These are phyloP conservation scores for Toxotes lorentzi DNA, from an alignment of 2,797 vertebrate genomes.

Conservation along the genomic window DNA sequence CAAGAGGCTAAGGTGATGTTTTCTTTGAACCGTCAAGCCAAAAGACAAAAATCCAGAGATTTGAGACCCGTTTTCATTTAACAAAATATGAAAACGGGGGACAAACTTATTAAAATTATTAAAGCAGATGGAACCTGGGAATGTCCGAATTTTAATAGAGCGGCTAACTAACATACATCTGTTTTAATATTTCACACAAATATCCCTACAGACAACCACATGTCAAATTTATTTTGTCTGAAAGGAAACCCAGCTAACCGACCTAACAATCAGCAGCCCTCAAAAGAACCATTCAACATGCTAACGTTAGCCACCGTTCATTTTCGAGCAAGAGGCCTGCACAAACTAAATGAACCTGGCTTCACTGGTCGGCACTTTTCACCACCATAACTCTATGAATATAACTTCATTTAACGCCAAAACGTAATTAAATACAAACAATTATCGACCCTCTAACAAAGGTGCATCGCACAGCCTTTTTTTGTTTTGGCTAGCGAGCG, in stretches of 20 bases:
- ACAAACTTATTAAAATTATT: no score
- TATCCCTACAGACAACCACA: fast-evolving
- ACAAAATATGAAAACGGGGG: neutral
- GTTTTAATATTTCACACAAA: neutral
- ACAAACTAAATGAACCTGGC: conserved; percentile 42
- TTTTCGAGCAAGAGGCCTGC: conserved; percentile 15
- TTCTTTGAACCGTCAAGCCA: neutral
- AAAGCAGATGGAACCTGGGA: neutral
- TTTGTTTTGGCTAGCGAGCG: neutral
- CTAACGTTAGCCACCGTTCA: conserved; percentile 16
- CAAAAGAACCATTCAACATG: neutral
- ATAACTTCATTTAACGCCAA: fast-evolving
- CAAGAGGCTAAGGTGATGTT: neutral
- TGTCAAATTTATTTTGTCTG: fast-evolving
- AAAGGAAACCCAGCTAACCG: fast-evolving
- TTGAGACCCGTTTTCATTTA: no score
- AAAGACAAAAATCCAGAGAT: neutral
- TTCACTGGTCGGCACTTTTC: neutral
- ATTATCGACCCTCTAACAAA: fast-evolving
- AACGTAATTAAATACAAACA: fast-evolving
- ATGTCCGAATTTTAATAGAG: neutral
- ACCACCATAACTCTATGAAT: neutral
- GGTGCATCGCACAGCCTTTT: fast-evolving
- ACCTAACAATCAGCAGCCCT: fast-evolving
- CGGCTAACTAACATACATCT: neutral